Percentiles rank a stretch among this genome's conserved stretches.
Conservation (phyloP, 2,113 vertebrate species). For the Struthidea cinerea region DNA sequence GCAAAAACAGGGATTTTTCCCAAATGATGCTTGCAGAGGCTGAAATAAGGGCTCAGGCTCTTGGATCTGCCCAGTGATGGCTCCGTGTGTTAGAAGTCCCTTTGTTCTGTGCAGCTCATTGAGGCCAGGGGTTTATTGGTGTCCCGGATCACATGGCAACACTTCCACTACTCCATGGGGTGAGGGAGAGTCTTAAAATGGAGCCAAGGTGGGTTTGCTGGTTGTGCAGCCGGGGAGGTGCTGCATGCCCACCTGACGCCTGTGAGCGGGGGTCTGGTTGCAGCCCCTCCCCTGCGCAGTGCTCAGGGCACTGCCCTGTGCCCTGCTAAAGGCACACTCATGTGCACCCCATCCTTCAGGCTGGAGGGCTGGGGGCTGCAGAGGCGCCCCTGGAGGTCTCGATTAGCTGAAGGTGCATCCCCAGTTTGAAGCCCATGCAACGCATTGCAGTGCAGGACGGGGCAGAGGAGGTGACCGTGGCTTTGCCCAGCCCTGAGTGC, state of each 20-base stretch:
- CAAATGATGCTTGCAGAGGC: neutral
- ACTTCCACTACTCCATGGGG: neutral
- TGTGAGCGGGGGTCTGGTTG: accelerated
- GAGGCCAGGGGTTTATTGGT: accelerated
- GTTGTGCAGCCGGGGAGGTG: neutral
- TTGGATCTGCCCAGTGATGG: neutral
- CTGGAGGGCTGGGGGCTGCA: neutral
- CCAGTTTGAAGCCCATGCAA: accelerated
- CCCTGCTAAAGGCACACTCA: accelerated
- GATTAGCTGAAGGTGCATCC: accelerated
- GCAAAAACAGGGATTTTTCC: neutral
- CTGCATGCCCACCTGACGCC: accelerated
- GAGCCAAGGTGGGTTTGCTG: neutral
- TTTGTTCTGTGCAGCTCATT: neutral
- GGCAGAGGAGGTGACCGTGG: accelerated
- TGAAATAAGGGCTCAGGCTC: neutral
- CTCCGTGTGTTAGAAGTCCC: neutral
- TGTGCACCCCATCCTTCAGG: accelerated
- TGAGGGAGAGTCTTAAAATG: neutral
- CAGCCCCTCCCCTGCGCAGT: neutral
- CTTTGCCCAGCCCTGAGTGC: neutral
- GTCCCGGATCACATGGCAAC: neutral
- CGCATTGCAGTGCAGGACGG: neutral
- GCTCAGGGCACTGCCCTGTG: neutral
- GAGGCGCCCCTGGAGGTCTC: neutral